These are phyloP conservation scores for Ophion ellenae DNA, from an alignment of 2,888 invertebrate species.

Conservation along the genomic window DNA sequence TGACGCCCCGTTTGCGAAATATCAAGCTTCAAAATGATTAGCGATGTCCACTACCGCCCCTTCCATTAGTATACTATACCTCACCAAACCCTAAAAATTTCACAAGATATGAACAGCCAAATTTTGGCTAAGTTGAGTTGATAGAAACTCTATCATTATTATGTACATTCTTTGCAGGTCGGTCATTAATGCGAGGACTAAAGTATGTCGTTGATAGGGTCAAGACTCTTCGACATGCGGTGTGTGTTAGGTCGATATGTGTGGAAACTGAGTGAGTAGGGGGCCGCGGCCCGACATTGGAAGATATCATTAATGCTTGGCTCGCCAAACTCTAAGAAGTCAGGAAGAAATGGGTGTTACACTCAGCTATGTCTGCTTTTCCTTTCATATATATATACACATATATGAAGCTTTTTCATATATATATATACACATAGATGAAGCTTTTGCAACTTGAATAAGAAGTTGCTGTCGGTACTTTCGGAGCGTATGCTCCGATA, in stretches of 20 bases:
- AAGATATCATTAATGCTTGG: constrained; percentile 17
- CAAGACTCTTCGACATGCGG: neutral
- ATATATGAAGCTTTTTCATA: neutral
- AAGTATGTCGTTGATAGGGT: too few relatives aligned
- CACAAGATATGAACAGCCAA: neutral
- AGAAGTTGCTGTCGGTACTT: constrained; percentile 42
- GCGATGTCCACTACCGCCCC: too few relatives aligned
- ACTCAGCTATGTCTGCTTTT: constrained; percentile 8
- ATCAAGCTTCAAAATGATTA: too few relatives aligned
- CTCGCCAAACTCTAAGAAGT: constrained; percentile 39
- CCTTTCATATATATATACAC: neutral
- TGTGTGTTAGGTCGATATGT: neutral
- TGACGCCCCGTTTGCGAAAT: too few relatives aligned
- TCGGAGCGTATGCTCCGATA: constrained; percentile 39
- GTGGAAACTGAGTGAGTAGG: neutral
- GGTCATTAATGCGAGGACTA: neutral
- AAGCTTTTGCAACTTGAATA: constrained; percentile 22
- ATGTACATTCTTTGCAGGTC: neutral
- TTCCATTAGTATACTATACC: too few relatives aligned
- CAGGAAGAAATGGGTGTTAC: constrained; percentile 27
- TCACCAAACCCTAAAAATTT: neutral
- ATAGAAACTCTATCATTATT: neutral
- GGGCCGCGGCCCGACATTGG: neutral
- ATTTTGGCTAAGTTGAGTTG: neutral
- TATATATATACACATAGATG: neutral